These are phyloP conservation scores for Troides helena DNA, from an alignment of 2,888 invertebrate species.

Conservation along the genomic window DNA sequence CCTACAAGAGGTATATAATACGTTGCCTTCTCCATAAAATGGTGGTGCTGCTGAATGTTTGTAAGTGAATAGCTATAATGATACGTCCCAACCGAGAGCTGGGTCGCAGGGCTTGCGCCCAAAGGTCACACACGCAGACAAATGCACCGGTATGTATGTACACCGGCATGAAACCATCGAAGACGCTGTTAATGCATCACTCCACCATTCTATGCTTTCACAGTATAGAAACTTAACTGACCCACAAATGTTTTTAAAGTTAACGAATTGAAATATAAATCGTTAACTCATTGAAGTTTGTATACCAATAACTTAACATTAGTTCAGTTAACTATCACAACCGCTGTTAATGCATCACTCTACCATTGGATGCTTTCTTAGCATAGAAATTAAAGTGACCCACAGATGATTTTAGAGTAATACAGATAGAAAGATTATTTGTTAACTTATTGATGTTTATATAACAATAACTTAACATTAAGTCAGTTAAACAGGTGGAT, in stretches of 20 bases:
- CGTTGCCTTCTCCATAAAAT: slow-evolving; percentile 39
- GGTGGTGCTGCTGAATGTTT: slow-evolving; percentile 26
- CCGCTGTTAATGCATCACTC: no score
- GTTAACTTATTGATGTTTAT: no score
- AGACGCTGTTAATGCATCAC: slow-evolving; percentile 19
- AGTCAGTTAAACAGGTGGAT: no score
- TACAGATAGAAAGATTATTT: no score
- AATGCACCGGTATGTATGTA: slow-evolving; percentile 35
- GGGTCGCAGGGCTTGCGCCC: slow-evolving; percentile 56
- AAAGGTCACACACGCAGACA: slow-evolving; percentile 54
- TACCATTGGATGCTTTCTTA: no score
- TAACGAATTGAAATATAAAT: no score
- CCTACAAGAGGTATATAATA: not conserved
- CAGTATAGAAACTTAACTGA: slow-evolving; percentile 2
- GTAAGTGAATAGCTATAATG: slow-evolving; percentile 56
- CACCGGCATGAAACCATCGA: slow-evolving; percentile 14
- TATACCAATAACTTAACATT: no score
- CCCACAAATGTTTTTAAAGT: not conserved
- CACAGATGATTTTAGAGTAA: no score
- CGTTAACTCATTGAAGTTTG: no score
- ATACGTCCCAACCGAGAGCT: slow-evolving; percentile 56
- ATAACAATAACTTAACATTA: no score
- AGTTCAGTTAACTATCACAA: no score
- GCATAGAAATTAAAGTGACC: no score
- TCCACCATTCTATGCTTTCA: slow-evolving; percentile 5